Base-by-base conservation (phyloP, 2,888 invertebrate genomes). In the Zaprionus bogoriensis region DNA sequence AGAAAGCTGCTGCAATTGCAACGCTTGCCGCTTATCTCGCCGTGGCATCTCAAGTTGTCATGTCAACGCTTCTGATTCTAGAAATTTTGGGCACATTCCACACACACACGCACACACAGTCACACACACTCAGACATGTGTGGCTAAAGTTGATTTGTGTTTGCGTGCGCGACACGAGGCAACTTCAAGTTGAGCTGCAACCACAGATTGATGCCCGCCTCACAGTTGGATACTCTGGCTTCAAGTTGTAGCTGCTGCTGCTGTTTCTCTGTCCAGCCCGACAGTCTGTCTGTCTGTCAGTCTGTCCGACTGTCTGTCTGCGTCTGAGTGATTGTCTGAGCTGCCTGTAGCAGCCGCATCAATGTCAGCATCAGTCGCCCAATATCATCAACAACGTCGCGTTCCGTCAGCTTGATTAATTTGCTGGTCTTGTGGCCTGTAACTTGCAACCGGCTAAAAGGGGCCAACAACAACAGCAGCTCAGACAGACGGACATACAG, bases 41-140 rank as follows among this genome's bases (percentile, higher is more conserved):
- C 50, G 80, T 77, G 72, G 76, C 74, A 88, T 89, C 87, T 84
- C 75, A 74, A 86, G 87, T 89, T 88, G 89, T 87, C 88, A 87
- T 88, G 88, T 88, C 88, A 88, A 88, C 88, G 89, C 89, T 88
- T 89, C 87, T 88, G 84, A 84, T 84, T 83, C 87, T 75, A 53
- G 65, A 62, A 57, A 74, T 63, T 64, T 66, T 57, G 64, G 46
- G 50, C 63, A 50, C 76, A 72, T 75, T 72, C 76, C 72, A 74
- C 55, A 70, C 54, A 19, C 5, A 38, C 27, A 39, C 12, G 12
- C 12, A 14, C n/a, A 25, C 19, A 42, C 17, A 39, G 9, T n/a
- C 6, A 32, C 9, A 20, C 12, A n/a, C 3, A 4, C 1, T 1
- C 22, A 28, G 14, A 27, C 4, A 27, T 22, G 10, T 53, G 20